These are phyloP conservation scores for Armadillidium nasatum DNA, from an alignment of 1,140 invertebrate genomes.

Conservation along the genomic window DNA sequence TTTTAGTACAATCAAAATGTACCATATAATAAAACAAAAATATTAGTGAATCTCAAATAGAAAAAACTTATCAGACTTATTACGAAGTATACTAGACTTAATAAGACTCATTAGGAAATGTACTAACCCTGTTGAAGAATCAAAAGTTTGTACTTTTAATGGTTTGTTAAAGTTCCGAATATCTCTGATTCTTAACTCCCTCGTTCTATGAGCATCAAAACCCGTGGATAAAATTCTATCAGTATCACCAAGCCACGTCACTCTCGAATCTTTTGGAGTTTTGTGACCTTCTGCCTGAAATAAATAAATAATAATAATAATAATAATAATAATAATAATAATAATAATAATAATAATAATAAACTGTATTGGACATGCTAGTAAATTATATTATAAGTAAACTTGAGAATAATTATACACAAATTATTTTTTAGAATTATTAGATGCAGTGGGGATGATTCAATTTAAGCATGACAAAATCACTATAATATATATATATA, in stretches of 20 bases:
- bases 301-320: conserved; percentile 22
- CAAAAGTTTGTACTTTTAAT: conserved; percentile 71
- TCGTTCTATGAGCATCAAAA: conserved; percentile 57
- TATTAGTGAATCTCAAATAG: too few species aligned
- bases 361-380: background rate
- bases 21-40: too few species aligned
- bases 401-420: conserved; percentile 14
- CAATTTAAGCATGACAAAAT: too few species aligned
- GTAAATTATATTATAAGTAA: background rate
- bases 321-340: background rate
- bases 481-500: too few species aligned
- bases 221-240: conserved; percentile 76
- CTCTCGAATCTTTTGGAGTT: conserved; percentile 82
- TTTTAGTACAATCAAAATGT: too few species aligned
- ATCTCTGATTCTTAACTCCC: conserved; percentile 83
- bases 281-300: conserved; percentile 67
- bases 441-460: too few species aligned
- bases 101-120: too few species aligned
- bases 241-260: conserved; percentile 80
- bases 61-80: too few species aligned
- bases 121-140: conserved; percentile 77
- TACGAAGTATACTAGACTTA: too few species aligned
- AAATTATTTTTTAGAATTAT: background rate
- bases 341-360: background rate
- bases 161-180: conserved; percentile 70